These are phyloP conservation scores for Molossus molossus DNA, from an alignment of 2,797 vertebrate genomes.

Conservation along the genomic window DNA sequence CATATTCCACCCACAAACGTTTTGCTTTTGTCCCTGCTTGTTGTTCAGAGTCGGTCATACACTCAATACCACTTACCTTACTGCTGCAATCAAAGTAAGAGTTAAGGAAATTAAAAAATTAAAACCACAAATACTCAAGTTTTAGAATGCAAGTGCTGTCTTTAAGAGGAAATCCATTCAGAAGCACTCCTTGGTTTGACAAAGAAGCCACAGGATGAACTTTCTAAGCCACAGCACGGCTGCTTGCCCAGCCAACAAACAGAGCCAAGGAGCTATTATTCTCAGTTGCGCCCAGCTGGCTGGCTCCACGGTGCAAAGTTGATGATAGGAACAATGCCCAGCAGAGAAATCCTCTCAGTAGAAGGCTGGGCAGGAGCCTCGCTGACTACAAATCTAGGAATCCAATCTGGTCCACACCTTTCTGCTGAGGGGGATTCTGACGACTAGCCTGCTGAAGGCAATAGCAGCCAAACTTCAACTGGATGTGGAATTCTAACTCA, in stretches of 20 bases:
- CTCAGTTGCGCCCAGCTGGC: constrained; percentile 84
- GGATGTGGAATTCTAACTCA: constrained; percentile 88
- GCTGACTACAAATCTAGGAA: constrained; percentile 83
- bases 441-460: constrained; percentile 77
- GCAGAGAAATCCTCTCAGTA: constrained; percentile 85
- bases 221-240: constrained; percentile 83
- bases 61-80: constrained; percentile 89
- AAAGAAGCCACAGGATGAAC: constrained; percentile 84
- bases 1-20: constrained; percentile 82
- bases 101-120: constrained; percentile 78
- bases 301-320: constrained; percentile 80
- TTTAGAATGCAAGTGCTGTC: constrained; percentile 84
- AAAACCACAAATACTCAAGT: constrained; percentile 85
- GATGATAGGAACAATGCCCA: constrained; percentile 82
- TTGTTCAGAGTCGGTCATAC: constrained; percentile 72
- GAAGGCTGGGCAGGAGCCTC: constrained; percentile 82
- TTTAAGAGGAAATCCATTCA: constrained; percentile 86
- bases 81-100: constrained; percentile 87
- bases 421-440: constrained; percentile 82
- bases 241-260: constrained; percentile 75
- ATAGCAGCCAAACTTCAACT: constrained; percentile 87
- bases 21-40: constrained; percentile 81
- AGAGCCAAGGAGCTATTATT: constrained; percentile 82
- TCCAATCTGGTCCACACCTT: constrained; percentile 84
- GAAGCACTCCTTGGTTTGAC: constrained; percentile 82